These are phyloP conservation scores for Sphecodes monilicornis DNA, from an alignment of 2,888 invertebrate genomes.

Conservation along the genomic window DNA sequence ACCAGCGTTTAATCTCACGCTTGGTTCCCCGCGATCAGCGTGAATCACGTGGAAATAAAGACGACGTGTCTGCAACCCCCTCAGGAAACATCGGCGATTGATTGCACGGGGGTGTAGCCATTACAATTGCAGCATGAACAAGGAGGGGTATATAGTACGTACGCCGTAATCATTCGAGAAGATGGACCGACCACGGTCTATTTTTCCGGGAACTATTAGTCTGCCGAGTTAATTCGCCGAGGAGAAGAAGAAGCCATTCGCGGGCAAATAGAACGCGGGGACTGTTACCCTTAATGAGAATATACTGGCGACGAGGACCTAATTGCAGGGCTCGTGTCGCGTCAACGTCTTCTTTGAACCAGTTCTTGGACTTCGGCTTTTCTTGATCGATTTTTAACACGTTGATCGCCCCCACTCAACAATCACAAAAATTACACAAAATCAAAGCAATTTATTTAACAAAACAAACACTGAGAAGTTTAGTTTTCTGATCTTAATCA, in stretches of 20 bases:
- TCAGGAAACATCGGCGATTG: conserved; percentile 60
- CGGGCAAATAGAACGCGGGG: conserved; percentile 38
- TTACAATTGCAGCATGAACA: conserved; percentile 65
- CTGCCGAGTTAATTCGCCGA: conserved; percentile 53
- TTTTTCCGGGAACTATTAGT: conserved; percentile 52
- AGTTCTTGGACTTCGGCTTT: neutral
- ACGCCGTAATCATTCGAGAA: conserved; percentile 43
- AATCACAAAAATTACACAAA: no score
- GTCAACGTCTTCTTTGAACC: neutral
- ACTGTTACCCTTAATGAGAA: conserved; percentile 16
- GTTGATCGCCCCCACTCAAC: no score
- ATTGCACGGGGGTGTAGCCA: conserved; percentile 57
- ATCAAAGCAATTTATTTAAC: no score
- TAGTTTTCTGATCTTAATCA: no score
- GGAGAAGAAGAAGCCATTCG: conserved; percentile 28
- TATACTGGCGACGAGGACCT: conserved; percentile 5
- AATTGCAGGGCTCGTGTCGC: neutral
- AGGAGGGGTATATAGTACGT: conserved; percentile 41
- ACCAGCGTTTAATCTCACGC: conserved; percentile 64
- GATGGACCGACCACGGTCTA: conserved; percentile 56
- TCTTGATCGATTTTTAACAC: neutral
- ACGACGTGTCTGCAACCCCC: conserved; percentile 50
- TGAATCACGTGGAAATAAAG: conserved; percentile 67
- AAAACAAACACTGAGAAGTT: no score
- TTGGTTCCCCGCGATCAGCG: conserved; percentile 56